These are phyloP conservation scores for Eubasilissa splendida DNA, from an alignment of 2,888 invertebrate species.

Conservation along the genomic window DNA sequence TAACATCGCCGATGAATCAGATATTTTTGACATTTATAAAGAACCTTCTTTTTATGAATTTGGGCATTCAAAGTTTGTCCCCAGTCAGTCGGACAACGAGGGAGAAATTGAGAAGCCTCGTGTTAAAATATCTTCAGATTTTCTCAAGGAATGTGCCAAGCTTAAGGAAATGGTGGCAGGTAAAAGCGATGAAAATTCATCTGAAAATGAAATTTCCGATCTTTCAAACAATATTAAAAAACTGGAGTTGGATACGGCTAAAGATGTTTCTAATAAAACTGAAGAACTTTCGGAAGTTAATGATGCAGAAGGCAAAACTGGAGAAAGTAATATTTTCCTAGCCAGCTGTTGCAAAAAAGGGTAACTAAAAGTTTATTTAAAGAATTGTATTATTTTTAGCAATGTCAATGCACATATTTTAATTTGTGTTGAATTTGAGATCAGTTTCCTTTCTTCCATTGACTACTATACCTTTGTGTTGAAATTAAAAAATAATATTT, in stretches of 20 bases:
- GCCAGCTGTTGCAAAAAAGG: slow-evolving; percentile 80
- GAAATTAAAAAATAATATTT: neutral
- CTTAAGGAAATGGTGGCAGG: slow-evolving; percentile 62
- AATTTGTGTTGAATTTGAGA: too few relatives aligned
- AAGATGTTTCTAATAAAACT: neutral
- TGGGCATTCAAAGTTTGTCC: slow-evolving; percentile 68
- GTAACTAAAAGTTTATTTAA: slow-evolving; percentile 62
- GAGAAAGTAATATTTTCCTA: slow-evolving; percentile 67
- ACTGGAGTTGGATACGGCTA: slow-evolving; percentile 19
- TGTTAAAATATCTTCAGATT: slow-evolving; percentile 61
- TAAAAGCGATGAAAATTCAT: slow-evolving; percentile 42
- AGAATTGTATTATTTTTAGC: too few relatives aligned
- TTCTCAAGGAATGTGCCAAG: slow-evolving; percentile 67
- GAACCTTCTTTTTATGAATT: slow-evolving; percentile 69
- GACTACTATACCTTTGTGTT: neutral
- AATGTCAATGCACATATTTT: too few relatives aligned
- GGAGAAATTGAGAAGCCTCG: slow-evolving; percentile 61
- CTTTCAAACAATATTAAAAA: slow-evolving; percentile 35
- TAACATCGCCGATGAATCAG: slow-evolving; percentile 64
- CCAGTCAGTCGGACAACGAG: slow-evolving; percentile 51
- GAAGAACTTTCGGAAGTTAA: slow-evolving; percentile 6
- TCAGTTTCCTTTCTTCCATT: neutral
- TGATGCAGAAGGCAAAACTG: slow-evolving; percentile 60
- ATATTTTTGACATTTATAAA: slow-evolving; percentile 70
- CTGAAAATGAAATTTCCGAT: slow-evolving; percentile 36